phyloP scores from a whole-genome alignment of 2,113 vertebrate genomes.

The Equus przewalskii region DNA sequence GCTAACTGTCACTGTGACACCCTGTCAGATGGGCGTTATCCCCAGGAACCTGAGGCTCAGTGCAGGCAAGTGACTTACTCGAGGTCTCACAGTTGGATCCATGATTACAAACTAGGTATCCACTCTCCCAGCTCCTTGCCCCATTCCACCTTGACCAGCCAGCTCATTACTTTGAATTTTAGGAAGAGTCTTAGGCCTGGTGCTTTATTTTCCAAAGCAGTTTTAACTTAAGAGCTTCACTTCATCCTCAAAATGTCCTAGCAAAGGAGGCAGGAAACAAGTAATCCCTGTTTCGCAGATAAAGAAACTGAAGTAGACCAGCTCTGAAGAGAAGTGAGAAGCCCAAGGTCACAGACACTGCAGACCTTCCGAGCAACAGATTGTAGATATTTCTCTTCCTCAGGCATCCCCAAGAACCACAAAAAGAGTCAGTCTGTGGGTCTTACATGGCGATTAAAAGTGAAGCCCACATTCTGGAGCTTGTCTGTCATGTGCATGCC shows the following conservation, averaged over 20 bases:
- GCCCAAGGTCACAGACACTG: background rate
- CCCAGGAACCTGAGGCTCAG: background rate
- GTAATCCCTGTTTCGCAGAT: background rate
- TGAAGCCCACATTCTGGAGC: background rate
- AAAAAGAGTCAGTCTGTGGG: background rate
- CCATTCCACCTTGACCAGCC: background rate
- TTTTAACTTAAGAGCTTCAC: constrained; percentile 34
- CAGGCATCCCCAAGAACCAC: background rate
- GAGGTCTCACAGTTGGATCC: background rate
- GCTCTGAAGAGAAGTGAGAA: background rate
- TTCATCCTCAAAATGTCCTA: background rate
- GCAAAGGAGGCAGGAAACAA: background rate
- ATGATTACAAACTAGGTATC: background rate
- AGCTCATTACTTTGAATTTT: background rate
- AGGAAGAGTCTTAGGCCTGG: background rate
- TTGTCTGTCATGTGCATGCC: background rate
- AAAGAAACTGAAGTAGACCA: background rate
- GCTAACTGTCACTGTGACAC: background rate
- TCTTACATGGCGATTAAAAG: background rate
- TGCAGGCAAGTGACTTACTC: background rate
- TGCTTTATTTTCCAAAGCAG: background rate
- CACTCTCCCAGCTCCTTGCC: background rate
- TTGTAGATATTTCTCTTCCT: background rate
- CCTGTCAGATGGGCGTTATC: background rate
- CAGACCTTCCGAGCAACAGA: background rate